Evolutionary conservation across 2,113 vertebrate genomes (phyloP).

Genomic region (Bubalus kerabau): DNA sequence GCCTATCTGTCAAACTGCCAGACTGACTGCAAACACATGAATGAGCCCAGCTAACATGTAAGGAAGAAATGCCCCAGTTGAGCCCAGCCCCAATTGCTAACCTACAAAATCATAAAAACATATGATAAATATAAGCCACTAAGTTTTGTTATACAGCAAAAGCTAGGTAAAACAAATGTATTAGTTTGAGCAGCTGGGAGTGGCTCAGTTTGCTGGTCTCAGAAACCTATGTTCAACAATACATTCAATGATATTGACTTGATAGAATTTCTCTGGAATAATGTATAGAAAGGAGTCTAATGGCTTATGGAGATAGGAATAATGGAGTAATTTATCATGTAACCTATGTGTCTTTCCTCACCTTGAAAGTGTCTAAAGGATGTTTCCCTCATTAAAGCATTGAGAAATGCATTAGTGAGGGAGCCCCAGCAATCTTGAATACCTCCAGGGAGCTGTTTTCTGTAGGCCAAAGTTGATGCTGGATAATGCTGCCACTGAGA

Average conservation of each 20-base stretch:
- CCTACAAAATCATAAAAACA: not conserved
- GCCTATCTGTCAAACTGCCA: not conserved
- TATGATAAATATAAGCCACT: not conserved
- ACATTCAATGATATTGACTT: not conserved
- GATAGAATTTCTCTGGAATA: not conserved
- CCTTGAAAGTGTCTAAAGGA: not conserved
- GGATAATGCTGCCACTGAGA: not conserved
- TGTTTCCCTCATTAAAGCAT: not conserved
- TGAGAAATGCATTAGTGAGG: not conserved
- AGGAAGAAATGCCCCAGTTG: not conserved
- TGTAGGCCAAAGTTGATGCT: not conserved
- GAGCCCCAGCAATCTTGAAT: not conserved
- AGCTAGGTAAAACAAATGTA: not conserved
- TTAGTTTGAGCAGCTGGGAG: not conserved
- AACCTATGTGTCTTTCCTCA: not conserved
- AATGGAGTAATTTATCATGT: not conserved
- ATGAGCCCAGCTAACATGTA: not conserved
- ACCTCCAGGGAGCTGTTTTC: not conserved
- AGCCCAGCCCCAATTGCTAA: not conserved
- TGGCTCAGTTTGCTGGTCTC: not conserved
- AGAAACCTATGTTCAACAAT: not conserved
- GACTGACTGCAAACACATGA: not conserved
- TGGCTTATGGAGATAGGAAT: not conserved
- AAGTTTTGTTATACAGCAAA: not conserved
- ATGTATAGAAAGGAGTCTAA: not conserved